Evolutionary conservation across 2,888 invertebrate genomes (phyloP).

Genomic region (Brenthis ino): DNA sequence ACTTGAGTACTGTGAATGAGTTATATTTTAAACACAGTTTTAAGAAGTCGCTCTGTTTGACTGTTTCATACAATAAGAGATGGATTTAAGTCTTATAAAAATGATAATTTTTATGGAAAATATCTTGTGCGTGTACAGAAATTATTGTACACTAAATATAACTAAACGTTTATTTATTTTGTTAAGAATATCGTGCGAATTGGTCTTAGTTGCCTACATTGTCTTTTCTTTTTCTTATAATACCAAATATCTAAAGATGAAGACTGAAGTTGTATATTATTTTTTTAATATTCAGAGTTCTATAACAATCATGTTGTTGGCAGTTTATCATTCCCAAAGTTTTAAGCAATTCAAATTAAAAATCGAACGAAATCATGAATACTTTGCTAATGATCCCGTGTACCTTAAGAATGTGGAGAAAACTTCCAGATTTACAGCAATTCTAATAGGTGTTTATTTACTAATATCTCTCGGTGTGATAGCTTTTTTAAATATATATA

Average conservation of each 20-base stretch:
- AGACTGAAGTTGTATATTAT: background rate
- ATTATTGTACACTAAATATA: too few relatives aligned
- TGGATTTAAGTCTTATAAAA: too few relatives aligned
- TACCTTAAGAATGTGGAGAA: constrained; percentile 1
- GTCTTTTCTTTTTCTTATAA: background rate
- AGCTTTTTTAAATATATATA: background rate
- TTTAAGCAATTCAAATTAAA: background rate
- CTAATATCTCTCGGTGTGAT: background rate
- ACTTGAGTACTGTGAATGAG: background rate
- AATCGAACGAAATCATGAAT: background rate
- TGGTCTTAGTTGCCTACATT: too few relatives aligned
- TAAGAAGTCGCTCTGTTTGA: background rate
- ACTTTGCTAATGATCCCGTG: background rate
- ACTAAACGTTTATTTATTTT: too few relatives aligned
- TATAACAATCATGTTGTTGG: background rate
- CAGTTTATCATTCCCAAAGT: background rate
- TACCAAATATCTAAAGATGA: fast-evolving
- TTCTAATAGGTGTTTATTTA: background rate
- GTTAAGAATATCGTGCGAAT: too few relatives aligned
- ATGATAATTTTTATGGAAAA: too few relatives aligned
- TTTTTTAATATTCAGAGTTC: background rate
- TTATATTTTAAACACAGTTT: background rate
- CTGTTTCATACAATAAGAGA: too few relatives aligned
- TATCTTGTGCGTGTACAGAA: too few relatives aligned
- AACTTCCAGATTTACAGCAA: background rate